Evolutionary conservation across 2,888 invertebrate genomes (phyloP).

Genomic region (Mycalesis mineus): DNA sequence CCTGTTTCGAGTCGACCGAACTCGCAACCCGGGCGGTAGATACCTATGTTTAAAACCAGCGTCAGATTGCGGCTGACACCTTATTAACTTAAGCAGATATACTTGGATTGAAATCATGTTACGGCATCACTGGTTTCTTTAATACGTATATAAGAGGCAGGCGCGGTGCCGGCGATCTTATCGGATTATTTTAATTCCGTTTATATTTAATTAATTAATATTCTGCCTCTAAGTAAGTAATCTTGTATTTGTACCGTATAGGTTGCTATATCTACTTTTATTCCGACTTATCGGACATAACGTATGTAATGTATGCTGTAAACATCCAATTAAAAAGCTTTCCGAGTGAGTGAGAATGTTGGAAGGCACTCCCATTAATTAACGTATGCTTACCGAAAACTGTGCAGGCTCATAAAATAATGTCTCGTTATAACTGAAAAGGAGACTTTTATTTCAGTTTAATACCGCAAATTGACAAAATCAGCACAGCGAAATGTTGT

Average conservation of each 20-base stretch:
- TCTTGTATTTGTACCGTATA: constrained; percentile 21
- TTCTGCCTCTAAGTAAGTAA: constrained; percentile 34
- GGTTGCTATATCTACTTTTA: constrained; percentile 15
- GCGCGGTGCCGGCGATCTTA: constrained; percentile 26
- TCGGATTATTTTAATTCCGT: constrained; percentile 29
- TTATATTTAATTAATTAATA: constrained; percentile 19
- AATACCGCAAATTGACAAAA: constrained; percentile 4
- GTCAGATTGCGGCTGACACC: constrained; percentile 59
- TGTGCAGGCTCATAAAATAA: background rate
- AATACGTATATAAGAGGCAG: constrained; percentile 16
- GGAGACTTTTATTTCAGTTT: constrained; percentile 6
- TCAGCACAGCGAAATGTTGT: background rate
- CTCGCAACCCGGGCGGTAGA: constrained; percentile 55
- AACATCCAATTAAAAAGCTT: constrained; percentile 3
- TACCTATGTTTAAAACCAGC: constrained; percentile 43
- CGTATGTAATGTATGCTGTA: background rate
- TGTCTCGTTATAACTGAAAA: background rate
- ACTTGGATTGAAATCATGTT: constrained; percentile 37
- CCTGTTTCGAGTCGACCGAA: constrained; percentile 53
- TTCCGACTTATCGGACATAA: constrained; percentile 13
- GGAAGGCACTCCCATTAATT: background rate
- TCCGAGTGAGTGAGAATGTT: background rate
- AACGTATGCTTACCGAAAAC: background rate
- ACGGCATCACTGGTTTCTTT: constrained; percentile 19
- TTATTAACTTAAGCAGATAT: constrained; percentile 54